Conservation (phyloP, 2,113 vertebrate genomes). For the Psophia crepitans region DNA sequence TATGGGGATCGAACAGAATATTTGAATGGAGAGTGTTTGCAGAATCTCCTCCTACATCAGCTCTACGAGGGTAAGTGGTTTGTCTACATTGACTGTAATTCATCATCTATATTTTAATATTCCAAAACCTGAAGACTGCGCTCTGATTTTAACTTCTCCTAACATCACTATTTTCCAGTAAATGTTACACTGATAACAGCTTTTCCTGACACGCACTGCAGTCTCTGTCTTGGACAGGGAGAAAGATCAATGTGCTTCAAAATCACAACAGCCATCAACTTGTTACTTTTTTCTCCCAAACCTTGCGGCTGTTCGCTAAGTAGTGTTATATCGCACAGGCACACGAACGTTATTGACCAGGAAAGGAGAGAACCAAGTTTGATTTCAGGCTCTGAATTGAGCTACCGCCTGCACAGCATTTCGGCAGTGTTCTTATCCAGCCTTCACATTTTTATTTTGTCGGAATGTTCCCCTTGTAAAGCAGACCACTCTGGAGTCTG, state of each 20-base stretch:
- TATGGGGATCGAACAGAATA: neutral
- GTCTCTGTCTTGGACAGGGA: neutral
- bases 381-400: neutral
- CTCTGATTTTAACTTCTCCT: neutral
- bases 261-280: neutral
- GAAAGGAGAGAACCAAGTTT: neutral
- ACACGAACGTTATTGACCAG: neutral
- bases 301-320: neutral
- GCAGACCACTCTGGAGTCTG: neutral
- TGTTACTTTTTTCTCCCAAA: neutral
- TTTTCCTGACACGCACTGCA: neutral
- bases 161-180: neutral
- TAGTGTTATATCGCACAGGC: neutral
- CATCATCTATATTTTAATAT: neutral
- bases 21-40: neutral
- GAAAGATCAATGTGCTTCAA: neutral
- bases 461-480: neutral
- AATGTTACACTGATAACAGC: neutral
- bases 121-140: neutral
- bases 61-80: neutral
- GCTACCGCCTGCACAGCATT: neutral
- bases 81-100: slow-evolving; percentile 16
- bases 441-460: neutral
- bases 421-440: neutral
- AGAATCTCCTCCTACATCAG: slow-evolving; percentile 14